Evolutionary conservation across 2,113 vertebrate genomes (phyloP).

Genomic region (Dryoscopus gambensis): DNA sequence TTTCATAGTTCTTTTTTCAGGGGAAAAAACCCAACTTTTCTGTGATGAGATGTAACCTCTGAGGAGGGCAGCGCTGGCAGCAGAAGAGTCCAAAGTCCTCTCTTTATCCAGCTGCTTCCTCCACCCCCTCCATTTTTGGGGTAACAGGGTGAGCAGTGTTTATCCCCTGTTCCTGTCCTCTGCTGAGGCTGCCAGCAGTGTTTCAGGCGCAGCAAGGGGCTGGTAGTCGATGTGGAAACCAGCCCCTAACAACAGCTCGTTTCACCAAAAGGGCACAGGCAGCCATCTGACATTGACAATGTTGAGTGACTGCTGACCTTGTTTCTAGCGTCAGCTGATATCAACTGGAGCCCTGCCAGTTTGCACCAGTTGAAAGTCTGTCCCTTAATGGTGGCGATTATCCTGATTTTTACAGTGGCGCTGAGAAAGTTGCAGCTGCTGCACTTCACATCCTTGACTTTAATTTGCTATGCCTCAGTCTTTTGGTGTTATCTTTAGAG

Average conservation of each 20-base stretch:
- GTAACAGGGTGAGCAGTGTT: background rate
- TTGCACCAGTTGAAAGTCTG: slow-evolving; percentile 48
- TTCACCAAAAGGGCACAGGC: slow-evolving; percentile 31
- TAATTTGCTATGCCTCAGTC: background rate
- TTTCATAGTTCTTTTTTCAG: background rate
- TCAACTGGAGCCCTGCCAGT: slow-evolving; percentile 27
- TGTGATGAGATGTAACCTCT: background rate
- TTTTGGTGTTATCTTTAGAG: background rate
- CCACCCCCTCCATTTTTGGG: background rate
- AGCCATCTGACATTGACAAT: background rate
- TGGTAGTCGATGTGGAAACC: background rate
- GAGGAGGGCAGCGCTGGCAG: background rate
- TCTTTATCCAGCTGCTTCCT: background rate
- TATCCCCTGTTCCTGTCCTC: background rate
- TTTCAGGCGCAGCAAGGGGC: background rate
- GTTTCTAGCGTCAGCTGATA: slow-evolving; percentile 45
- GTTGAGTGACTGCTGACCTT: slow-evolving; percentile 54
- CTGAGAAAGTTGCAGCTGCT: slow-evolving; percentile 10
- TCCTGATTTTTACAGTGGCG: background rate
- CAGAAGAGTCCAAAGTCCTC: background rate
- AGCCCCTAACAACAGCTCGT: background rate
- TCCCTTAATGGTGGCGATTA: background rate
- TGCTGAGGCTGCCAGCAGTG: background rate
- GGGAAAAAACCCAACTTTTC: background rate
- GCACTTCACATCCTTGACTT: background rate